Conservation (phyloP, 2,113 vertebrate species). For the Oplegnathus fasciatus region DNA sequence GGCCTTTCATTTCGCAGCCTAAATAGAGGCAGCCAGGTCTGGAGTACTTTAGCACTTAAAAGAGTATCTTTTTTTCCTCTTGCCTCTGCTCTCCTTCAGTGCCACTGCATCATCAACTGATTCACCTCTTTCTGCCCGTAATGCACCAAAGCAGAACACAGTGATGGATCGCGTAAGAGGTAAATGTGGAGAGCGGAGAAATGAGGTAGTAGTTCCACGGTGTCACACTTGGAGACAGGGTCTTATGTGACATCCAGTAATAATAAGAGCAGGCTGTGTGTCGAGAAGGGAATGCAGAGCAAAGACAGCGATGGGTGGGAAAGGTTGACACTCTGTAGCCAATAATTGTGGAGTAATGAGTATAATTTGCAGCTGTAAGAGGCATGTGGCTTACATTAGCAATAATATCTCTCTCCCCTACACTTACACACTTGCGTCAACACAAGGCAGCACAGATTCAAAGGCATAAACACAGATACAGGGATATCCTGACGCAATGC, state of each 20-base stretch:
- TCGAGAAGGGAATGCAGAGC: not conserved
- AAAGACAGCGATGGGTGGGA: not conserved
- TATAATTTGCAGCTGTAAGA: slow-evolving; percentile 43
- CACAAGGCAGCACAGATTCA: not conserved
- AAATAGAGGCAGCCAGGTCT: slow-evolving; percentile 25
- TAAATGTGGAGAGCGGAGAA: slow-evolving; percentile 36
- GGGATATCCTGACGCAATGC: not conserved
- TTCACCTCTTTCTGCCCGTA: slow-evolving; percentile 58
- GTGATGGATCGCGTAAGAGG: slow-evolving; percentile 34
- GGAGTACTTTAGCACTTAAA: slow-evolving; percentile 54
- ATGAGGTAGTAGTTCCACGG: slow-evolving; percentile 29
- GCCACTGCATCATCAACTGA: slow-evolving; percentile 49
- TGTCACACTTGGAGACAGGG: slow-evolving; percentile 50
- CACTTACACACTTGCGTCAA: not conserved
- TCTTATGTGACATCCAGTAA: slow-evolving; percentile 33
- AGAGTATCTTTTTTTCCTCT: not conserved
- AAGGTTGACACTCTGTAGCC: slow-evolving; percentile 14
- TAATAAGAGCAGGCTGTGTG: slow-evolving; percentile 26
- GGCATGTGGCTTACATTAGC: slow-evolving; percentile 26
- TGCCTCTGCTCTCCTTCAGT: slow-evolving; percentile 35
- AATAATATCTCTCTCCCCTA: not conserved
- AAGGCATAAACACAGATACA: not conserved
- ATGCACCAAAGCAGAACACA: slow-evolving; percentile 47
- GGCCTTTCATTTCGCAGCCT: slow-evolving; percentile 51
- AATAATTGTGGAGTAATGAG: slow-evolving; percentile 44